A percentile compares a stretch with the other conserved stretches of the same genome.
Evolutionary conservation across 2,797 vertebrate species (phyloP).

Genomic region (Atherinosoma microstoma): DNA sequence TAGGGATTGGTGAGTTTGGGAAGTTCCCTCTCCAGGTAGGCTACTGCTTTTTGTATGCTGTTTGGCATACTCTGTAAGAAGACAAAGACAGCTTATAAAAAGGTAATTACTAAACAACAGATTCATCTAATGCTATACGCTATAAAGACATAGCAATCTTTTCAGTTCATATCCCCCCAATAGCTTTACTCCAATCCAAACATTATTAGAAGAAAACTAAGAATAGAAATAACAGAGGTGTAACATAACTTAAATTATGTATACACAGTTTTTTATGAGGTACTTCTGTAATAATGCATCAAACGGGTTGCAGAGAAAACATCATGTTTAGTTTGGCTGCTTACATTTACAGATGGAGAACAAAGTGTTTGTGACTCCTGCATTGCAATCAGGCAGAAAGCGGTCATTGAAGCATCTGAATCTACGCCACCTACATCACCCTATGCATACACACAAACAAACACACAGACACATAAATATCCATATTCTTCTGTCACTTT

Average conservation of each 20-base stretch:
- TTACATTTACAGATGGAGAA: slow-evolving; percentile 75
- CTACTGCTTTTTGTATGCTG: slow-evolving; percentile 48
- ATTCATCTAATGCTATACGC: no score
- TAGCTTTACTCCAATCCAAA: neutral
- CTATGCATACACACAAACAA: slow-evolving; percentile 41
- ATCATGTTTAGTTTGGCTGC: slow-evolving; percentile 38
- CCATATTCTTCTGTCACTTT: neutral
- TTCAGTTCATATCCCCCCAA: neutral
- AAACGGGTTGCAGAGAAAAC: neutral
- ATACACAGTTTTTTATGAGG: neutral
- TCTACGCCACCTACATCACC: slow-evolving; percentile 68
- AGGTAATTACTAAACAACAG: no score
- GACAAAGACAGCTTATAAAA: neutral
- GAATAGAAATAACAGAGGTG: no score
- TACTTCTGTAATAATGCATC: neutral
- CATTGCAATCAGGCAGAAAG: slow-evolving; percentile 88
- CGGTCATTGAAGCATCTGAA: slow-evolving; percentile 85
- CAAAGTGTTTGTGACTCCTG: slow-evolving; percentile 81
- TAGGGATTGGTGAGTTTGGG: slow-evolving; percentile 82
- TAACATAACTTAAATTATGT: no score
- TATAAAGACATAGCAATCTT: no score
- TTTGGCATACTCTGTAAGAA: slow-evolving; percentile 72
- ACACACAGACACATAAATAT: slow-evolving; percentile 8
- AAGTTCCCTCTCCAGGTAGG: slow-evolving; percentile 78
- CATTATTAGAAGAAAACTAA: no score